phyloP scores from a whole-genome alignment of 2,888 invertebrate species.

The Himalopsyche kuldschensis region DNA sequence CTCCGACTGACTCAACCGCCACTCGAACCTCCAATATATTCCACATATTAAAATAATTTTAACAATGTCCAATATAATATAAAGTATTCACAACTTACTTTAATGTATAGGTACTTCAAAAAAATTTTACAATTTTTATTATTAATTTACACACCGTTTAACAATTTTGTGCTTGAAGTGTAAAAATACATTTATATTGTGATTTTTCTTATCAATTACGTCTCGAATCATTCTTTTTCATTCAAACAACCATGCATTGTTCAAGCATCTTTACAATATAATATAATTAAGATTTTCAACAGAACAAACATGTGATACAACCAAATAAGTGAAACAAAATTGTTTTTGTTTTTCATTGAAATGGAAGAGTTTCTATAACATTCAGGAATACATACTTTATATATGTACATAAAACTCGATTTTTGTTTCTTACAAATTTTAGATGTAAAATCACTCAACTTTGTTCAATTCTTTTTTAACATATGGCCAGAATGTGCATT shows the following conservation, averaged over 20 bases:
- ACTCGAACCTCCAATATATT: neutral
- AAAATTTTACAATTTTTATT: neutral
- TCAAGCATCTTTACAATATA: neutral
- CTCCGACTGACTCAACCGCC: neutral
- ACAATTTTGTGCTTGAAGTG: constrained; percentile 10
- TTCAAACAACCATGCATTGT: neutral
- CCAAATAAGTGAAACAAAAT: too few species aligned
- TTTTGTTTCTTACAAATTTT: too few species aligned
- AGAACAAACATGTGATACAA: too few species aligned
- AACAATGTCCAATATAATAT: neutral
- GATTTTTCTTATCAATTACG: neutral
- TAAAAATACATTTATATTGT: constrained; percentile 7
- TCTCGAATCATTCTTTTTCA: neutral
- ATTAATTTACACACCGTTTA: neutral
- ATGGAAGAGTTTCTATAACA: too few species aligned
- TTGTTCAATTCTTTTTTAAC: too few species aligned
- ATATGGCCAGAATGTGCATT: too few species aligned
- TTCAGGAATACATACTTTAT: too few species aligned
- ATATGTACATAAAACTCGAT: too few species aligned
- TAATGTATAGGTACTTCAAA: neutral
- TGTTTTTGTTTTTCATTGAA: too few species aligned
- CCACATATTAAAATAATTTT: constrained; percentile 1
- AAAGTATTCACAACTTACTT: neutral
- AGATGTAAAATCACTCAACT: too few species aligned
- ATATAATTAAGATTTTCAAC: too few species aligned